Evolutionary conservation across 2,113 vertebrate species (phyloP).

Genomic region (Protobothrops flavoviridis): DNA sequence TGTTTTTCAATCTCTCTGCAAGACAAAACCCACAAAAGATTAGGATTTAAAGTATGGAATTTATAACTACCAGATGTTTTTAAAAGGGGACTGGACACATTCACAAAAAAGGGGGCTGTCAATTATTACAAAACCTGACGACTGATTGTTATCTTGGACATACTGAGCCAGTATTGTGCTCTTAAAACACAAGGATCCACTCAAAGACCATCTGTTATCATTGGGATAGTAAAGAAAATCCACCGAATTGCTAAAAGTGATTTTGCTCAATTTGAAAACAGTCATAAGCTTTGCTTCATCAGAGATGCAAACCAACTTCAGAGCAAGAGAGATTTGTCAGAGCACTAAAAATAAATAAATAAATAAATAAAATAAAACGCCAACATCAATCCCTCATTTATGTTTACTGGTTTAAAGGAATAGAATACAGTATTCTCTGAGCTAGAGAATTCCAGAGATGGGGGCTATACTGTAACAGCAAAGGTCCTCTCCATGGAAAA

Average conservation of each 20-base stretch:
- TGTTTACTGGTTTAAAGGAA: not conserved
- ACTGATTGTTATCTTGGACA: not conserved
- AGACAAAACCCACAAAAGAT: not conserved
- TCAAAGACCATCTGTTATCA: not conserved
- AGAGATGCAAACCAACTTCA: not conserved
- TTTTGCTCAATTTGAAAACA: not conserved
- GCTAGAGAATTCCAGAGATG: not conserved
- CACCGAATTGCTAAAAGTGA: not conserved
- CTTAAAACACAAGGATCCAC: not conserved
- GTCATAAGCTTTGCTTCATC: not conserved
- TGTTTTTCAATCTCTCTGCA: not conserved
- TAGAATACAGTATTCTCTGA: not conserved
- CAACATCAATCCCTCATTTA: not conserved
- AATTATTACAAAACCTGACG: not conserved
- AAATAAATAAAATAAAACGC: not conserved
- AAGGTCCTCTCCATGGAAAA: not conserved
- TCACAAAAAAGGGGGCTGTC: not conserved
- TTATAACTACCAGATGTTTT: not conserved
- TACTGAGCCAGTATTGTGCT: not conserved
- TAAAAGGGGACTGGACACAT: not conserved
- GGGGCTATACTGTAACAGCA: not conserved
- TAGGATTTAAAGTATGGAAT: not conserved
- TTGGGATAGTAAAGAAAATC: not conserved
- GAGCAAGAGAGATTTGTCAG: not conserved
- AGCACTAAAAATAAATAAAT: not conserved